Percentiles rank a stretch among this genome's conserved stretches.
Conservation (phyloP, 2,113 vertebrate genomes). For the Protomyctophum bolini region DNA sequence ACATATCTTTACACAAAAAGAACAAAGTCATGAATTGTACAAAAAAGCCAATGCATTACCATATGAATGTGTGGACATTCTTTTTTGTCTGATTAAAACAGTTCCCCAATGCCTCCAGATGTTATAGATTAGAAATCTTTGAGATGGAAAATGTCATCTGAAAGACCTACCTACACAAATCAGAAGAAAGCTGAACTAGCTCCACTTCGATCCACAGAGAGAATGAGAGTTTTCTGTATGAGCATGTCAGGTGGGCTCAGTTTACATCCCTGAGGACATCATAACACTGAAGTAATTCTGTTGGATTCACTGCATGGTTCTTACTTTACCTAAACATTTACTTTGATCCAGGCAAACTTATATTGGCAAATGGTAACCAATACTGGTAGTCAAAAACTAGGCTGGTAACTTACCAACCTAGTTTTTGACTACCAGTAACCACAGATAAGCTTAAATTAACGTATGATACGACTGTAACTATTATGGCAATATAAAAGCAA, state of each 20-base stretch:
- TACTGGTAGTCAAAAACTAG: too few species aligned
- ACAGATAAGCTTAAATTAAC: too few species aligned
- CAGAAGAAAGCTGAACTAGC: slow-evolving; percentile 22
- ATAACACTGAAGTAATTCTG: slow-evolving; percentile 23
- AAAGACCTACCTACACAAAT: slow-evolving; percentile 21
- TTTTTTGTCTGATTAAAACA: slow-evolving; percentile 41
- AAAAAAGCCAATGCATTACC: slow-evolving; percentile 61
- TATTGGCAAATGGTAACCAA: too few species aligned
- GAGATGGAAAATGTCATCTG: slow-evolving; percentile 9
- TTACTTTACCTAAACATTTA: slow-evolving; percentile 6
- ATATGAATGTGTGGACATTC: slow-evolving; percentile 60
- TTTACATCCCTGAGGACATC: slow-evolving; percentile 48
- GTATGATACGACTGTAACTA: too few species aligned
- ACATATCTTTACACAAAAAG: slow-evolving; percentile 41
- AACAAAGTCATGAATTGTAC: slow-evolving; percentile 66
- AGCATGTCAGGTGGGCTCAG: slow-evolving; percentile 54
- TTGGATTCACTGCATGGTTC: slow-evolving; percentile 2
- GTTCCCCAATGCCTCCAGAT: slow-evolving; percentile 14
- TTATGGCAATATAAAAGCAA: too few species aligned
- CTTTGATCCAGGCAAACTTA: not conserved
- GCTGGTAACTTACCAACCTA: too few species aligned
- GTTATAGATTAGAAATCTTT: slow-evolving; percentile 35
- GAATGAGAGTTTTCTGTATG: slow-evolving; percentile 27
- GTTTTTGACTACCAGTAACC: too few species aligned
- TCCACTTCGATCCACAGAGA: slow-evolving; percentile 16